A percentile compares a stretch with the other conserved stretches of the same genome.
Conservation (phyloP, 2,797 vertebrate species). For the Gila robusta region DNA sequence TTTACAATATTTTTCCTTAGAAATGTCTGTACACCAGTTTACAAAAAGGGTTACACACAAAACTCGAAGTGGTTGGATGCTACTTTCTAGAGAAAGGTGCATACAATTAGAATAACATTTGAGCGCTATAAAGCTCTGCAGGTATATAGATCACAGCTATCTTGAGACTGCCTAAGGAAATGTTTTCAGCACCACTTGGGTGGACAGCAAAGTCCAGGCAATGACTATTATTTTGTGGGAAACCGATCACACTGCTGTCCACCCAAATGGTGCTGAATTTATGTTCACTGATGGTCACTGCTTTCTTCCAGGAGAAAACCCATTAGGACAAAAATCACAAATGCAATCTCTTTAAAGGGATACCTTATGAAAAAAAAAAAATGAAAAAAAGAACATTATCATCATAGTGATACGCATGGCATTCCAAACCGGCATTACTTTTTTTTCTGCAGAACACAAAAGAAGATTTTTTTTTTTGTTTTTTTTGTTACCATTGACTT, state of each 20-base stretch:
- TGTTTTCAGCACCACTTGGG: conserved; percentile 48
- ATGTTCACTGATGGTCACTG: neutral
- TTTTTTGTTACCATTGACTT: neutral
- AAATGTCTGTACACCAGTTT: neutral
- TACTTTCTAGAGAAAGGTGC: neutral
- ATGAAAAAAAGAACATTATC: too few relatives aligned
- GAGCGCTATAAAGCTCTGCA: neutral
- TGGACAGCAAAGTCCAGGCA: conserved; percentile 13
- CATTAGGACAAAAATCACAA: neutral
- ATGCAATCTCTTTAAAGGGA: neutral
- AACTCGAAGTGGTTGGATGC: neutral
- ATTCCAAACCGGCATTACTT: too few relatives aligned
- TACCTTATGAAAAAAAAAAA: neutral
- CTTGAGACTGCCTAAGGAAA: conserved; percentile 20
- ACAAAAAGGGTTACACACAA: neutral
- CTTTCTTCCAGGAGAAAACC: neutral
- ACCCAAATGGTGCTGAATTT: neutral
- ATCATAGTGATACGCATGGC: neutral
- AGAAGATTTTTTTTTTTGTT: neutral
- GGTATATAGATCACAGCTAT: neutral
- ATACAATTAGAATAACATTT: neutral
- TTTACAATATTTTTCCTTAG: neutral
- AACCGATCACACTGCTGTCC: neutral
- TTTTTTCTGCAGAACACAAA: neutral
- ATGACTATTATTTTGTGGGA: neutral